These are phyloP conservation scores for Sarcoramphus papa DNA, from an alignment of 2,797 vertebrate genomes.

Conservation along the genomic window DNA sequence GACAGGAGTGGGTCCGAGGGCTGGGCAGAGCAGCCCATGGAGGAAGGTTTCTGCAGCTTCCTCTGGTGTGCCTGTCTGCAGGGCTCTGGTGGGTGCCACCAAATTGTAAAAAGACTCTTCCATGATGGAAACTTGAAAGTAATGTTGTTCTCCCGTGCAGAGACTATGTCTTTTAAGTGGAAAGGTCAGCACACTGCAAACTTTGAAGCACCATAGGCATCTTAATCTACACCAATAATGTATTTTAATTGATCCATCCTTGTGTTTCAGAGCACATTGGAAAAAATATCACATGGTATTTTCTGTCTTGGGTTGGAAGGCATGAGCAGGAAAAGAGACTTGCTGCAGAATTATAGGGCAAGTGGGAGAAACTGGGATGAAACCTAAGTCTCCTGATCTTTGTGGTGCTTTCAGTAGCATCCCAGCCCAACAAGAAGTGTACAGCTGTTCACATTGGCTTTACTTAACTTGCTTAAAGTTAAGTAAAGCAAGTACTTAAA, in stretches of 20 bases:
- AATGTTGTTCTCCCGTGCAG: background rate
- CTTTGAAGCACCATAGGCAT: background rate
- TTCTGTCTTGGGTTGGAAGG: background rate
- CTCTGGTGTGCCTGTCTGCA: background rate
- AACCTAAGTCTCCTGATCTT: background rate
- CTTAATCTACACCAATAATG: background rate
- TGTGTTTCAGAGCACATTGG: background rate
- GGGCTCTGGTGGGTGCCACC: background rate
- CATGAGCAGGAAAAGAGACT: background rate
- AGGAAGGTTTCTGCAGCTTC: background rate
- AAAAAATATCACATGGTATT: background rate
- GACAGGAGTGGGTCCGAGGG: background rate
- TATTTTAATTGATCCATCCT: background rate
- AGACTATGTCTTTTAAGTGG: background rate
- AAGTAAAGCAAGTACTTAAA: background rate
- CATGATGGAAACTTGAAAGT: background rate
- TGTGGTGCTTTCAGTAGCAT: background rate
- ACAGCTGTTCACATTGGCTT: background rate
- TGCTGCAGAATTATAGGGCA: background rate
- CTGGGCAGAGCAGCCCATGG: background rate
- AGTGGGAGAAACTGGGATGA: background rate
- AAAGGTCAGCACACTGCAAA: background rate
- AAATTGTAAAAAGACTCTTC: background rate
- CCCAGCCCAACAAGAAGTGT: background rate
- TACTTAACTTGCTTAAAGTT: background rate